Conservation (phyloP, 2,797 vertebrate genomes). For the Setipinna tenuifilis region DNA sequence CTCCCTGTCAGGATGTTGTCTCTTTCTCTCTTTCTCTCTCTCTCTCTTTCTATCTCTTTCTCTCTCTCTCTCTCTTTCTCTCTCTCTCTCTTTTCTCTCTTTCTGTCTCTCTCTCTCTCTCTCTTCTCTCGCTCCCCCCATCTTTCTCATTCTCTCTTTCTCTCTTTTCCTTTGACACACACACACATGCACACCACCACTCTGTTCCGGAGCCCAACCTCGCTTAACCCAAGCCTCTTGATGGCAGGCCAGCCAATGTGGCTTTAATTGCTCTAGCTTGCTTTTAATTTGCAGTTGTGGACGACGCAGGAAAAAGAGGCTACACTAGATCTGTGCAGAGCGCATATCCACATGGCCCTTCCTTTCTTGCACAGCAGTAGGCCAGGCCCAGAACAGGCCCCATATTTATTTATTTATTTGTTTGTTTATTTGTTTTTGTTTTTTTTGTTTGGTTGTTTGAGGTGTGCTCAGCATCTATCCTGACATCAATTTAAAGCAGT, state of each 20-base stretch:
- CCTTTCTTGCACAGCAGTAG: neutral
- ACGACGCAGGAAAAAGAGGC: conserved; percentile 33
- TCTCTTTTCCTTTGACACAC: neutral
- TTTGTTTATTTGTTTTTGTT: no score
- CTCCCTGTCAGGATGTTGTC: neutral
- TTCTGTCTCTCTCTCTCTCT: neutral
- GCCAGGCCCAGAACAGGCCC: no score
- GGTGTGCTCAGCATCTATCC: neutral
- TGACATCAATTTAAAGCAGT: neutral
- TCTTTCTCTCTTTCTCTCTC: neutral
- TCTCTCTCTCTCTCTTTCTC: conserved; percentile 18
- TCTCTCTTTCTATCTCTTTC: neutral
- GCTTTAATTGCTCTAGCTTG: conserved; percentile 53
- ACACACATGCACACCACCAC: conserved; percentile 27
- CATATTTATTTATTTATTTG: neutral
- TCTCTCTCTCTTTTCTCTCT: neutral
- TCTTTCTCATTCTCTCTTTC: neutral
- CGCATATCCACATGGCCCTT: neutral
- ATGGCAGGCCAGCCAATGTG: conserved; percentile 43
- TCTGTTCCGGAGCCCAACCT: conserved; percentile 29
- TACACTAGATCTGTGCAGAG: neutral
- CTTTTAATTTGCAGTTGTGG: conserved; percentile 46
- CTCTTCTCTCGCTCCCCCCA: neutral
- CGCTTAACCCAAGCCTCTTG: conserved; percentile 31
- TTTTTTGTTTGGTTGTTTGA: no score